Evolutionary conservation across 2,888 invertebrate species (phyloP).

Genomic region (Scaptomyza flava): DNA sequence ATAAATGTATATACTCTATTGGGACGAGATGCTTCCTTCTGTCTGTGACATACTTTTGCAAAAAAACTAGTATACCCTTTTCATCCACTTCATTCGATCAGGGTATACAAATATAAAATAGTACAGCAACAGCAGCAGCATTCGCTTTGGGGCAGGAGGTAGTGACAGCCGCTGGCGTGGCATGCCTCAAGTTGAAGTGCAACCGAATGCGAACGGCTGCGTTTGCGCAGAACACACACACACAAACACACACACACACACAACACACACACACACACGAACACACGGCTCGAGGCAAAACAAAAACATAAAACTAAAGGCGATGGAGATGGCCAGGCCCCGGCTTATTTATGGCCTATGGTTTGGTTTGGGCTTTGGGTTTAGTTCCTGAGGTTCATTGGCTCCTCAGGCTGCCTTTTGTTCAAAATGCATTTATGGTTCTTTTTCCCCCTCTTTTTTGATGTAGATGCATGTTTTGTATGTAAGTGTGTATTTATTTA

Average conservation of each 20-base stretch:
- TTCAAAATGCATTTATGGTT: constrained; percentile 76
- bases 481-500: constrained; percentile 57
- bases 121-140: constrained; percentile 18
- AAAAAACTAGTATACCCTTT: too few species aligned
- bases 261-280: constrained; percentile 47
- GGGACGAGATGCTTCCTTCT: too few species aligned
- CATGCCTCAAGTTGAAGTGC: constrained; percentile 75
- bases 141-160: constrained; percentile 21
- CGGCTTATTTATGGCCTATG: constrained; percentile 74
- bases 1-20: too few species aligned
- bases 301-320: background rate
- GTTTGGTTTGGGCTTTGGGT: constrained; percentile 65
- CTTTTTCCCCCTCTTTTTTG: constrained; percentile 34
- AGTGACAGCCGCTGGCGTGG: constrained; percentile 54
- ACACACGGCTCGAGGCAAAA: constrained; percentile 34
- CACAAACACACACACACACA: constrained; percentile 38
- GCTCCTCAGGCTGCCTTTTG: constrained; percentile 68
- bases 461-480: constrained; percentile 12
- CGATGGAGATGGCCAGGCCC: constrained; percentile 22
- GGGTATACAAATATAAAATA: constrained; percentile 34
- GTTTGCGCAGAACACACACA: constrained; percentile 68
- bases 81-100: constrained; percentile 1
- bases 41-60: too few species aligned
- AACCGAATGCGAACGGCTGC: constrained; percentile 65
- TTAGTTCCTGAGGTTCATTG: constrained; percentile 74